Percentiles rank a stretch among this genome's conserved stretches.
Conservation (phyloP, 2,797 vertebrate species). For the Bovichtus variegatus region DNA sequence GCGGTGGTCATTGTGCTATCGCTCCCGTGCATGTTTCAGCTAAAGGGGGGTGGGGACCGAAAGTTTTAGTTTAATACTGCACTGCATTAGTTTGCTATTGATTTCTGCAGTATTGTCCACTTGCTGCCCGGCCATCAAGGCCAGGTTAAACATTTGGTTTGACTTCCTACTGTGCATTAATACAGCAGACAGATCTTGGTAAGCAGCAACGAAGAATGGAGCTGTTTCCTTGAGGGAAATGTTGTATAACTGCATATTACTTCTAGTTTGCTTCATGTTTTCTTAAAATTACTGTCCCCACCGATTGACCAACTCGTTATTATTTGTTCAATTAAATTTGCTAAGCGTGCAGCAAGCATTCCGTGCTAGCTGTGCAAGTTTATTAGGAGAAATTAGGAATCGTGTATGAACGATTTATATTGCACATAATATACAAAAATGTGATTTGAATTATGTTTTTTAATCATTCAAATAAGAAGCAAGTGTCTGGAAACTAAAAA, state of each 20-base stretch:
- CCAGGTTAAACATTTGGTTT: too few relatives aligned
- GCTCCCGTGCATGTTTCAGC: not conserved
- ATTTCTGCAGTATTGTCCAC: not conserved
- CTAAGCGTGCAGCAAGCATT: not conserved
- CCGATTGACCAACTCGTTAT: not conserved
- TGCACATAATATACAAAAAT: too few relatives aligned
- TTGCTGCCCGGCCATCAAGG: not conserved
- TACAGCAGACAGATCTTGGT: not conserved
- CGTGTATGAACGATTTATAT: not conserved
- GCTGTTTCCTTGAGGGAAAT: not conserved
- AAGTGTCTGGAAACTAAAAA: not conserved
- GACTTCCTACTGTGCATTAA: too few relatives aligned
- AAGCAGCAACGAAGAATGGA: not conserved
- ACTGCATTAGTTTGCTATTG: rapidly evolving
- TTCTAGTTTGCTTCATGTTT: not conserved
- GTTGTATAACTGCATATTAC: not conserved
- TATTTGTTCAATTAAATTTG: not conserved
- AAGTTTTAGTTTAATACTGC: conserved; percentile 7
- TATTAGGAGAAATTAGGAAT: not conserved
- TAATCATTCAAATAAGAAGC: not conserved
- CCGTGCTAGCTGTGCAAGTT: too few relatives aligned
- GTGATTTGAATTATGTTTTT: too few relatives aligned
- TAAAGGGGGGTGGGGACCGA: conserved; percentile 40
- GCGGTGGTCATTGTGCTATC: not conserved
- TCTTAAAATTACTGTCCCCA: not conserved